A percentile compares a stretch with the other conserved stretches of the same genome.
These are phyloP conservation scores for Asobara japonica DNA, from an alignment of 1,140 invertebrate species.

Conservation along the genomic window DNA sequence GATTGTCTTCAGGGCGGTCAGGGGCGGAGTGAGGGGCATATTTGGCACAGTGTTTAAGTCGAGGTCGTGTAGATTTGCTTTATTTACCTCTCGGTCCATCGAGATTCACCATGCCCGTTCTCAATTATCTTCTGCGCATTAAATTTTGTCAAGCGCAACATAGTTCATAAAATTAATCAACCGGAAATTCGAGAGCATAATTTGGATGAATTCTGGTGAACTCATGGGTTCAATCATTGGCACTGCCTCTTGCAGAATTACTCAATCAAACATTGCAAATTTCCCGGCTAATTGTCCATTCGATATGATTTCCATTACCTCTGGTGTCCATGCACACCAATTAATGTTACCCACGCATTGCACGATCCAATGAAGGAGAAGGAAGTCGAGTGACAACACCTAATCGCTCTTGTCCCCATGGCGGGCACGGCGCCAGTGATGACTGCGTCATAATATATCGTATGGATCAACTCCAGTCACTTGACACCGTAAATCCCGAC, in stretches of 20 bases:
- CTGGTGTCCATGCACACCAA: background rate
- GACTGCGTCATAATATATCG: background rate
- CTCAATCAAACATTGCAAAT: too few species aligned
- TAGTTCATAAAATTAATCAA: too few species aligned
- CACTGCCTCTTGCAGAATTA: too few species aligned
- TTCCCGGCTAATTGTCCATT: background rate
- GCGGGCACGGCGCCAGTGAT: background rate
- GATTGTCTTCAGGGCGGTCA: background rate
- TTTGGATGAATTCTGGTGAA: too few species aligned
- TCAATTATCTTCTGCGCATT: background rate
- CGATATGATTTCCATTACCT: background rate
- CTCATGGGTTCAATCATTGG: too few species aligned
- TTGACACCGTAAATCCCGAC: background rate
- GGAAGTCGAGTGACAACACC: slow-evolving; percentile 25
- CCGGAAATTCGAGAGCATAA: too few species aligned
- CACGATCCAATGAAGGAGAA: slow-evolving; percentile 3
- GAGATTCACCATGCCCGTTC: background rate
- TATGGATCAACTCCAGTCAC: background rate
- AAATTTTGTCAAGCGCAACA: too few species aligned
- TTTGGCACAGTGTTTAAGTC: background rate
- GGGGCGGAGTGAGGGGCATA: background rate
- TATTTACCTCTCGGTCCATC: background rate
- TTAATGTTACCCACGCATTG: background rate
- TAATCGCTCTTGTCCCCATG: slow-evolving; percentile 24
- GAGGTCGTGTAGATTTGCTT: background rate